Conservation (phyloP, 2,797 vertebrate genomes). For the Jordanella pulchra region DNA sequence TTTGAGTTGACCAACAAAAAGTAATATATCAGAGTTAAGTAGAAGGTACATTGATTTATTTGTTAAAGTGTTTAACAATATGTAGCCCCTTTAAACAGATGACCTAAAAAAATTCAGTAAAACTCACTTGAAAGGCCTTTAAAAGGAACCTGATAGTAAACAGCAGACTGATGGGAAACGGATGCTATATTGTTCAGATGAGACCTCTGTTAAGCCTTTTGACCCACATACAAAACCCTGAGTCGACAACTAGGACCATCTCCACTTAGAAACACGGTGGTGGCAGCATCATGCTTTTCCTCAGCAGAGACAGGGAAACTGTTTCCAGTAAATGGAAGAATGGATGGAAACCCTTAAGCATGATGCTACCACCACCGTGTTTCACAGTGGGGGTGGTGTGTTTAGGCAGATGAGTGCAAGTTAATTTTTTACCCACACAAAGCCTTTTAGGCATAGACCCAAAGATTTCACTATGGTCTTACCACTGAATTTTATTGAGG, state of each 20-base stretch:
- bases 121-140: neutral
- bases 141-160: neutral
- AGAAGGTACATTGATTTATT: too few species aligned
- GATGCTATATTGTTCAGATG: too few species aligned
- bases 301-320: neutral
- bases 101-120: neutral
- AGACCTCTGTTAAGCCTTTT: too few species aligned
- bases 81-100: neutral
- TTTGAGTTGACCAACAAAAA: neutral
- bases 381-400: neutral
- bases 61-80: neutral
- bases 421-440: neutral
- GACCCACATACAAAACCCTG: too few species aligned
- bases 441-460: neutral
- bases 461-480: neutral
- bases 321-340: too few species aligned
- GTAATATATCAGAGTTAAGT: neutral
- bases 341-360: neutral
- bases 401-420: neutral
- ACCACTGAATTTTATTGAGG: neutral
- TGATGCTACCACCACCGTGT: neutral
- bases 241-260: neutral
- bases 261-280: neutral
- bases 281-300: neutral
- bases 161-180: too few species aligned